Evolutionary conservation across 2,113 vertebrate species (phyloP), one percentile per base, ranked within the genome.

Genomic region (Glaucidium brasilianum): DNA sequence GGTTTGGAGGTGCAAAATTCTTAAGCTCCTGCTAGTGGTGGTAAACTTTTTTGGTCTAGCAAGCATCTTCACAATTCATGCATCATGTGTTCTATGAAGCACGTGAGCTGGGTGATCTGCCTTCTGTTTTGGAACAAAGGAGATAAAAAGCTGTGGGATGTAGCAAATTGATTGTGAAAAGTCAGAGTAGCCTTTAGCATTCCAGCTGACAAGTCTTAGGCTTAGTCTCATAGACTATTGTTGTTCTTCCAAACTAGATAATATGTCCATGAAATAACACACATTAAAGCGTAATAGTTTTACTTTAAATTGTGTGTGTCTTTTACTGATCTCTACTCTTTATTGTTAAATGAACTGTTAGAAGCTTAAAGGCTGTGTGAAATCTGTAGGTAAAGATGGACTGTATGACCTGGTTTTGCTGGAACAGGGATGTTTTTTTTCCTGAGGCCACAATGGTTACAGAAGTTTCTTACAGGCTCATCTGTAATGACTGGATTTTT

Each of bases 41-140:
- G 35, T 77, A 63, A 73, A 27, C 26, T 58, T 62, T 81, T 85
- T 19, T 35, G 35, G 64, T 49, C 30, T 92, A 79, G 86, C 17
- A 73, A 39, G n/a, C 45, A 74, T 76, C 50, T 12, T 91, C 72
- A 53, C 45, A 62, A 50, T 84, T 88, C 72, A 26, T 58, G 68
- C 50, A 73, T 92, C 83, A 77, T 73, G 0, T 88, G 63, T 88
- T 95, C 88, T 80, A 83, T 93, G 82, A 86, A 50, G 72, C 15
- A 0, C 14, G 2, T 90, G 64, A 93, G 60, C 56, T 2, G 47
- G 11, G 34, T 81, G 74, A 88, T 97, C 69, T 84, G 75, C 59
- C 68, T 80, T 92, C 83, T 94, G n/a, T 66, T 89, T 85, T 59
- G 62, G 49, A 87, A 62, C 75, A 94, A 95, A 90, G 75, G 75